A percentile compares a stretch with the other conserved stretches of the same genome.
These are phyloP conservation scores for Drosophila littoralis DNA, from an alignment of 1,140 invertebrate genomes.

Conservation along the genomic window DNA sequence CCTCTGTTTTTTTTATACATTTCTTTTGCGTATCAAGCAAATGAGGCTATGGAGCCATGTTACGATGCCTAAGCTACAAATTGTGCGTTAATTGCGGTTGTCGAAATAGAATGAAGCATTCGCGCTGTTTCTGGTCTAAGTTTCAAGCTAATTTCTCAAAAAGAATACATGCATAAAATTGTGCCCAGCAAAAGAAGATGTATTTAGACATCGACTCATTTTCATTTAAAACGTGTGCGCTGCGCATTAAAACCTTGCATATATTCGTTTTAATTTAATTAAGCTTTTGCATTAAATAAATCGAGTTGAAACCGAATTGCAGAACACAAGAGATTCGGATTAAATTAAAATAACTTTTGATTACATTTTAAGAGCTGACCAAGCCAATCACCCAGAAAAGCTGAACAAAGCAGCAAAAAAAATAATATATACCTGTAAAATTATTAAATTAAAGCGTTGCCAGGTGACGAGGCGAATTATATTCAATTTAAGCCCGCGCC, in stretches of 20 bases:
- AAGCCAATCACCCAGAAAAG: conserved; percentile 22
- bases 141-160: not conserved
- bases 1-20: not conserved
- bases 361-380: conserved; percentile 10
- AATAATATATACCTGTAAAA: conserved; percentile 16
- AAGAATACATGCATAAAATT: not conserved
- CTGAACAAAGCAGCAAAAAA: not conserved
- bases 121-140: not conserved
- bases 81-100: conserved; percentile 64
- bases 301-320: conserved; percentile 5
- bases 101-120: conserved; percentile 13
- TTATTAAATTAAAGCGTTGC: conserved; percentile 52
- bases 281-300: conserved; percentile 14
- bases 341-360: conserved; percentile 24
- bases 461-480: conserved; percentile 62
- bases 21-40: conserved; percentile 39
- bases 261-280: not conserved
- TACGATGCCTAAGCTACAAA: conserved; percentile 46
- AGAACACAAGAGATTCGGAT: conserved; percentile 2
- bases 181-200: not conserved
- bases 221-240: no score
- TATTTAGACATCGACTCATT: not conserved
- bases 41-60: conserved; percentile 50
- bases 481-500: conserved; percentile 4
- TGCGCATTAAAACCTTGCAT: not conserved